A percentile compares a stretch with the other conserved stretches of the same genome.
Conservation (phyloP, 2,888 invertebrate genomes). For the Hypselothyrea guttata region DNA sequence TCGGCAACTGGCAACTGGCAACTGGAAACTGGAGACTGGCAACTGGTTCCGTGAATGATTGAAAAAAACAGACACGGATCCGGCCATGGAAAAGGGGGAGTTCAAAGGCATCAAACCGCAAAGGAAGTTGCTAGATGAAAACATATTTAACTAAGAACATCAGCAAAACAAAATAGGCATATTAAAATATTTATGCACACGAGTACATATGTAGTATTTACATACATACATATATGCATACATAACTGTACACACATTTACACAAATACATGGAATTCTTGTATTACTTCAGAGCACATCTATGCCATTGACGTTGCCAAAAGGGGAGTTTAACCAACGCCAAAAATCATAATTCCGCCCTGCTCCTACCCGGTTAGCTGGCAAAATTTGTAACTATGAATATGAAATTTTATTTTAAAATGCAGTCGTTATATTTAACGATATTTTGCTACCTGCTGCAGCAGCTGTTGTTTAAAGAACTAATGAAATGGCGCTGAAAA, state of each 20-base stretch:
- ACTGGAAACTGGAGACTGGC: constrained; percentile 29
- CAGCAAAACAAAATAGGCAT: constrained; percentile 20
- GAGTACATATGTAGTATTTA: constrained; percentile 2
- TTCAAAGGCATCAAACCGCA: background rate
- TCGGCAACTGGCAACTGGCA: constrained; percentile 22
- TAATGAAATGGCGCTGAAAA: too few relatives aligned
- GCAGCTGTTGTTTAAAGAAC: too few relatives aligned
- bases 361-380: background rate
- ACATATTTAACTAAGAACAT: constrained; percentile 5
- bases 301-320: constrained; percentile 8
- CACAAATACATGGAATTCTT: too few relatives aligned
- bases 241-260: background rate
- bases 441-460: too few relatives aligned
- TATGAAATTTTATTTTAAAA: constrained; percentile 3
- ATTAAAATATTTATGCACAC: constrained; percentile 45
- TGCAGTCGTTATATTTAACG: too few relatives aligned
- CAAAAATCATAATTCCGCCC: too few relatives aligned
- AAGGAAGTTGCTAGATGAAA: constrained; percentile 16
- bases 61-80: constrained; percentile 1
- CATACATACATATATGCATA: background rate
- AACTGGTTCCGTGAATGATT: constrained; percentile 29
- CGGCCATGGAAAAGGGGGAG: background rate
- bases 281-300: background rate
- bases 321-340: background rate
- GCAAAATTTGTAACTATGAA: constrained; percentile 13